Conservation (phyloP, 2,113 vertebrate species). For the Nothoprocta perdicaria region DNA sequence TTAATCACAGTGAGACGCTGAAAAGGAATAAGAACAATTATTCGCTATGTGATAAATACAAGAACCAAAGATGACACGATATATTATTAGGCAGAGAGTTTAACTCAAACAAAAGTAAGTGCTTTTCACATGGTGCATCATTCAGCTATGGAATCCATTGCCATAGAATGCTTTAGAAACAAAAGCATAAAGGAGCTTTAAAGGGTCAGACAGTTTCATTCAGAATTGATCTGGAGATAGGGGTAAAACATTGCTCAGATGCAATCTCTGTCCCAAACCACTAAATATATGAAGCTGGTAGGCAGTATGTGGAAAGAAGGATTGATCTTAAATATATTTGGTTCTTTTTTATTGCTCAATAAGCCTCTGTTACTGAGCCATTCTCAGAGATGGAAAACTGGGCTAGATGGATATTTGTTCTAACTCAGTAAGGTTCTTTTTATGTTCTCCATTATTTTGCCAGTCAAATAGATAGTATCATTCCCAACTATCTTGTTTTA, state of each 20-base stretch:
- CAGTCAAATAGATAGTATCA: not conserved
- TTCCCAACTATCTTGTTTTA: not conserved
- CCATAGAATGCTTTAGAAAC: slow-evolving; percentile 21
- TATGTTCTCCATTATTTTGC: not conserved
- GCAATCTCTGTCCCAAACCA: not conserved
- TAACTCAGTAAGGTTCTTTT: not conserved
- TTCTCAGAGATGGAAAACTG: not conserved
- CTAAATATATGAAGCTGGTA: not conserved
- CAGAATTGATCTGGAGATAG: slow-evolving; percentile 2
- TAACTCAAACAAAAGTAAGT: slow-evolving; percentile 36
- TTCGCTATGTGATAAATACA: slow-evolving; percentile 29
- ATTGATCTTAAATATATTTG: slow-evolving; percentile 7
- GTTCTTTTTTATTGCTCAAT: not conserved
- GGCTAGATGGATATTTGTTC: not conserved
- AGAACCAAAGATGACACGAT: not conserved
- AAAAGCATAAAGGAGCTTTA: slow-evolving; percentile 38
- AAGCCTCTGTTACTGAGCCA: not conserved
- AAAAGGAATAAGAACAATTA: slow-evolving; percentile 50
- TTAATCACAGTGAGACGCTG: slow-evolving; percentile 36
- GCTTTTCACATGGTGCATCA: slow-evolving; percentile 11
- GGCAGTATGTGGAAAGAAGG: not conserved
- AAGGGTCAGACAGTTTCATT: slow-evolving; percentile 18
- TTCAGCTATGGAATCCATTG: slow-evolving; percentile 17
- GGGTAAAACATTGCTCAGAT: slow-evolving; percentile 22
- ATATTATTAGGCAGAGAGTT: slow-evolving; percentile 37